Evolutionary conservation across 2,113 vertebrate genomes (phyloP).

Genomic region (Calidris pygmaea): DNA sequence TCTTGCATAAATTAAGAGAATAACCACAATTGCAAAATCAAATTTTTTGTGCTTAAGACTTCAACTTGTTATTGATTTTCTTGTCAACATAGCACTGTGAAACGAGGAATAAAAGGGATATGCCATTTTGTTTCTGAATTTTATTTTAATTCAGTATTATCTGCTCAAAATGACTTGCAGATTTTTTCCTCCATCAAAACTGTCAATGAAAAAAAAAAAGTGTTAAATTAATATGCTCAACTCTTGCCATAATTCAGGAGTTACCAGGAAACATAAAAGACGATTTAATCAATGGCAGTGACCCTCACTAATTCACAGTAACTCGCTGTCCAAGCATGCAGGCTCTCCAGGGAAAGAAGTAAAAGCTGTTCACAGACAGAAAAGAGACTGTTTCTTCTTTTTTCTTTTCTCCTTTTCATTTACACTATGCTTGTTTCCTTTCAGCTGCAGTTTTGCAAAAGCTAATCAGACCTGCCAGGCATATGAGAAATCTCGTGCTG

Average conservation of each 20-base stretch:
- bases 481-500: background rate
- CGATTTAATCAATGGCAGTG: conserved; percentile 59
- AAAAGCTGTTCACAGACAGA: conserved; percentile 49
- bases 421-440: conserved; percentile 7
- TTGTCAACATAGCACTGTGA: background rate
- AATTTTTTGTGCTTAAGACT: background rate
- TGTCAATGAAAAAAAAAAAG: conserved; percentile 13
- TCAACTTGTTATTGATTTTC: background rate
- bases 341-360: conserved; percentile 33
- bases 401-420: background rate
- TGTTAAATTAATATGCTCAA: conserved; percentile 47
- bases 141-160: conserved; percentile 10
- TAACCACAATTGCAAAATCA: background rate
- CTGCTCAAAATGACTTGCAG: conserved; percentile 39
- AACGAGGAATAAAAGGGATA: background rate
- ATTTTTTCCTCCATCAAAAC: conserved; percentile 11
- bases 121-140: conserved; percentile 9
- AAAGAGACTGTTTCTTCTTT: background rate
- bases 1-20: background rate
- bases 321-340: conserved; percentile 20
- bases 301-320: conserved; percentile 61
- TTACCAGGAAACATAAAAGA: conserved; percentile 62
- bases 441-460: conserved; percentile 17
- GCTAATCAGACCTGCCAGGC: conserved; percentile 18
- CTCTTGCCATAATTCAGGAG: conserved; percentile 49